A percentile compares a stretch with the other conserved stretches of the same genome.
phyloP scores from a whole-genome alignment of 2,797 vertebrate species.

The Acanthis flammea region DNA sequence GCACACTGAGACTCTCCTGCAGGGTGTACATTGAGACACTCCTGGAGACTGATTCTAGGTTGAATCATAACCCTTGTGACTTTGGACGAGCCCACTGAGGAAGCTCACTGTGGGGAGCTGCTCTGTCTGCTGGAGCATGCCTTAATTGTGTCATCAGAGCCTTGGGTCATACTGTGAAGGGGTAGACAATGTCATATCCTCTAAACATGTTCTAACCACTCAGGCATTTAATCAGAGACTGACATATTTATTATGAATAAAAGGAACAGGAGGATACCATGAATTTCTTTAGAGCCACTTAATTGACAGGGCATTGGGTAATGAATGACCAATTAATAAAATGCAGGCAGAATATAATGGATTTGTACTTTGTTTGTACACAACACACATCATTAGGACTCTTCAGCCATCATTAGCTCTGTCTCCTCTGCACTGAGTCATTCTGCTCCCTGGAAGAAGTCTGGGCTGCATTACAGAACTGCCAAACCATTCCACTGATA shows the following conservation, averaged over 20 bases:
- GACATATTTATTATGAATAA: not conserved
- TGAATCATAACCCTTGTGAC: not conserved
- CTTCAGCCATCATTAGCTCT: conserved; percentile 10
- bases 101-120: not conserved
- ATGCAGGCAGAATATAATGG: conserved; percentile 37
- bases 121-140: not conserved
- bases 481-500: not conserved
- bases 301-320: conserved; percentile 24
- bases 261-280: not conserved
- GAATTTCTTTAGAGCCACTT: conserved; percentile 20
- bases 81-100: not conserved
- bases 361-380: conserved; percentile 48
- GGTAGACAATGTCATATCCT: not conserved
- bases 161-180: not conserved
- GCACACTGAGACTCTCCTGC: not conserved
- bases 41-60: not conserved
- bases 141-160: not conserved
- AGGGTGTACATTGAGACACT: not conserved
- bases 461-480: not conserved
- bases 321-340: conserved; percentile 56
- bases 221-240: not conserved
- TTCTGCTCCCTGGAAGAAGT: not conserved
- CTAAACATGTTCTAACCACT: not conserved
- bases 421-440: conserved; percentile 42
- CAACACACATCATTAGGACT: conserved; percentile 38